Base-by-base conservation (phyloP, 2,888 invertebrate genomes). In the Cheilosia scutellata region DNA sequence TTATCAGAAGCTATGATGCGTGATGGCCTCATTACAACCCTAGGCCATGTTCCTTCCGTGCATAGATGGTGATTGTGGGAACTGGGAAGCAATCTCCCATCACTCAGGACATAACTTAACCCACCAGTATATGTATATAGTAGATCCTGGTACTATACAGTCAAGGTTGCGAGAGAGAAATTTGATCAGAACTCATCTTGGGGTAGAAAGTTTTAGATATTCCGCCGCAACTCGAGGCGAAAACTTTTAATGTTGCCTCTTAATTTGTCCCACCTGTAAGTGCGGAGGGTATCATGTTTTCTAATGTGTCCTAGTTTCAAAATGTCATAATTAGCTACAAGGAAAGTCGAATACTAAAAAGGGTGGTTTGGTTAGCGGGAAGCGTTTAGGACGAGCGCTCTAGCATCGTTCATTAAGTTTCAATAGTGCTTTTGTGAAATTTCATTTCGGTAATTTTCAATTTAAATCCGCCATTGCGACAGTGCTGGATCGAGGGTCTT, bases 291-390 rank as follows among this genome's bases (percentile, higher is more conserved):
- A 82, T 86, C 82, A 51, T 68, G 72, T 77, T 82, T 31, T 57
- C 68, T 72, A 77, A 82, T 63, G 76, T 86, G 72, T 72, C 76
- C 80, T 74, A 62, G 72, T 57, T 83, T 78, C 40, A 51, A 68
- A 72, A 83, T 74, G 78, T 78, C 76, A 82, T 86, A 82, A 82
- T 72, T 82, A 80, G 80, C 68, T 72, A 72, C 63, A 82, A 37
- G 29, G 27, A 71, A 58, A 76, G 51, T 74, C 74, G 47, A 57
- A 44, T 9, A 25, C 42, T 55, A 42, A 42, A 27, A 29, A 16
- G 51, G 40, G 47, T 5, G 37, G 42, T 13, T 47, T 33, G 13
- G 37, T 31, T 66, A 49, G 9, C 42, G 13, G 42, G 49, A 29
- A 51, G 58, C 51, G 74, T 60, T 47, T 37, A 33, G 31, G 63